These are phyloP conservation scores for Zootermopsis nevadensis DNA, from an alignment of 2,888 invertebrate species.

Conservation along the genomic window DNA sequence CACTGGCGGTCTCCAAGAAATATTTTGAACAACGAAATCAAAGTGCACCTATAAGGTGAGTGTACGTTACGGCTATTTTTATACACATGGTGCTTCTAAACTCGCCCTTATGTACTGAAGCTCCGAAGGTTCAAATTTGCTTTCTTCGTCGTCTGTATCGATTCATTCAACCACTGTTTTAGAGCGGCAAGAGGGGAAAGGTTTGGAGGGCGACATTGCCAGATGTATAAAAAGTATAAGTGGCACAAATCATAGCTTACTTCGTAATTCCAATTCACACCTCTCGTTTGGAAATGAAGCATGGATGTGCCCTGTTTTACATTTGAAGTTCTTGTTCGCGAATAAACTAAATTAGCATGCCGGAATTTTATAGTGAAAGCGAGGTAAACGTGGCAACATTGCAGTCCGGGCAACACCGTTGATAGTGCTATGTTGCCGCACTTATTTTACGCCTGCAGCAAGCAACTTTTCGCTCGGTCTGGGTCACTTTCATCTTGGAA, in stretches of 20 bases:
- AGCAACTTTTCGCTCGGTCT: constrained; percentile 31
- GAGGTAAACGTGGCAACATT: constrained; percentile 31
- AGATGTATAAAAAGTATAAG: background rate
- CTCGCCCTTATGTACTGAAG: constrained; percentile 26
- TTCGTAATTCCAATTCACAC: background rate
- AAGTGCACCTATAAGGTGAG: constrained; percentile 24
- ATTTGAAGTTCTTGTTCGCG: too few species aligned
- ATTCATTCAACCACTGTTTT: constrained; percentile 47
- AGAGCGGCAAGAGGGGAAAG: constrained; percentile 43
- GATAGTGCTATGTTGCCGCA: constrained; percentile 37
- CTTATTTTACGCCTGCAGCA: constrained; percentile 26
- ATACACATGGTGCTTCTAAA: background rate
- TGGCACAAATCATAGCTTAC: background rate
- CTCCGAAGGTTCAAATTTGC: constrained; percentile 47
- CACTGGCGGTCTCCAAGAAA: constrained; percentile 24
- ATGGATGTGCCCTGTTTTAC: background rate
- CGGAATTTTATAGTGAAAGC: background rate
- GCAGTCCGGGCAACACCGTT: constrained; percentile 18
- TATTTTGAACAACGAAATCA: constrained; percentile 13
- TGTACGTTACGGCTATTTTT: constrained; percentile 17
- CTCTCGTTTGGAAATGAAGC: background rate
- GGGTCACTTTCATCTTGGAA: constrained; percentile 34
- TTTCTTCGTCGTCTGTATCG: constrained; percentile 48
- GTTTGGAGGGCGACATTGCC: constrained; percentile 45
- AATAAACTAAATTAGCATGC: background rate